phyloP scores from a whole-genome alignment of 2,888 invertebrate species.

The Bembecia ichneumoniformis region DNA sequence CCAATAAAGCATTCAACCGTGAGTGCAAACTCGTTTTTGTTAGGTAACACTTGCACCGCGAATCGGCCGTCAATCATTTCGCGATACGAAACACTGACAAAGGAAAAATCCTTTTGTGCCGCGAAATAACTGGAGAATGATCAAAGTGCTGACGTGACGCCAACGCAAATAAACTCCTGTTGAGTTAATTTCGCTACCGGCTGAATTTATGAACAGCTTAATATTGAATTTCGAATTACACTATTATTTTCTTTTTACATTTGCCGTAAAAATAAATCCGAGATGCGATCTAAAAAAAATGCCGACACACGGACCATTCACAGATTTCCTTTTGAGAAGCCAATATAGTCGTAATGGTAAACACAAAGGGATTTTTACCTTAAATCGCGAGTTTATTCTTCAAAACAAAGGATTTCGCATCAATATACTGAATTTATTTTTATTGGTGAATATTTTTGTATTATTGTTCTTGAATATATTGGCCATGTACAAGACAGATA shows the following conservation, averaged over 20 bases:
- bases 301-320: too few species aligned
- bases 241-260: not conserved
- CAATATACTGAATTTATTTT: too few species aligned
- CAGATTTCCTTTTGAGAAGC: too few species aligned
- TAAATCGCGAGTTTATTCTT: too few species aligned
- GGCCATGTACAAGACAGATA: too few species aligned
- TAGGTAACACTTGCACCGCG: constrained; percentile 33
- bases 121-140: constrained; percentile 49
- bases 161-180: constrained; percentile 43
- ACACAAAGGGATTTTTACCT: too few species aligned
- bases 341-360: too few species aligned
- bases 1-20: not conserved
- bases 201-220: constrained; percentile 27
- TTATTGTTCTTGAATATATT: too few species aligned
- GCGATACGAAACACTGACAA: constrained; percentile 58
- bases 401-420: too few species aligned
- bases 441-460: too few species aligned
- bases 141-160: constrained; percentile 57
- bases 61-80: constrained; percentile 64
- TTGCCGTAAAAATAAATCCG: too few species aligned
- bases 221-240: not conserved
- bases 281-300: too few species aligned
- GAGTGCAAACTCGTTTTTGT: constrained; percentile 1
- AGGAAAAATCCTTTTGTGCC: constrained; percentile 64
- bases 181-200: constrained; percentile 53